Evolutionary conservation across 2,113 vertebrate genomes (phyloP).

Genomic region (Glaucomys volans): DNA sequence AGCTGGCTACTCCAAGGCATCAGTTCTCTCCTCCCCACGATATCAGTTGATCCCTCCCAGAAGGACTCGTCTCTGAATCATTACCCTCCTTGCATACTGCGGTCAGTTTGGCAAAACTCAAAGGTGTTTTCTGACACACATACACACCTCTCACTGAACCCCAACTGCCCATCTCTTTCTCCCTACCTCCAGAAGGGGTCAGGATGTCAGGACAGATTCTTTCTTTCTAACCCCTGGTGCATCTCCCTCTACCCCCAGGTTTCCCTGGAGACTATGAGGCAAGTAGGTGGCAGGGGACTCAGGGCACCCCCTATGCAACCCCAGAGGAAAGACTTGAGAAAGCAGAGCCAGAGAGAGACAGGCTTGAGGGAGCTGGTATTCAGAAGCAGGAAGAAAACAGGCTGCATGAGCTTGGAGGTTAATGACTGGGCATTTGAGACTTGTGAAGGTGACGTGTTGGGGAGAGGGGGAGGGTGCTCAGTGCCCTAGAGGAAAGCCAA

Average conservation of each 20-base stretch:
- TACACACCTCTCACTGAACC: neutral
- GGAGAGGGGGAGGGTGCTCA: neutral
- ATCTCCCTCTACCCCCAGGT: neutral
- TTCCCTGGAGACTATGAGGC: neutral
- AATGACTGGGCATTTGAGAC: neutral
- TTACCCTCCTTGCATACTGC: neutral
- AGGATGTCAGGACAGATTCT: neutral
- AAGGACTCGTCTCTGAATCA: neutral
- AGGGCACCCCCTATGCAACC: neutral
- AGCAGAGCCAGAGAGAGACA: neutral
- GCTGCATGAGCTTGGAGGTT: slow-evolving; percentile 1
- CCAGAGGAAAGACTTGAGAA: neutral
- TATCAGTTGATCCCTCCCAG: neutral
- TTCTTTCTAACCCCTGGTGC: neutral
- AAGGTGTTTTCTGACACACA: neutral
- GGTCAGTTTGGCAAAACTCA: neutral
- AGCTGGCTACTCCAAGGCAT: neutral
- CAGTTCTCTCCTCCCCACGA: neutral
- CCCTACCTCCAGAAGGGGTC: neutral
- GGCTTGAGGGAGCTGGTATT: neutral
- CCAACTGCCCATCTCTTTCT: neutral
- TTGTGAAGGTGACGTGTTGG: slow-evolving; percentile 42
- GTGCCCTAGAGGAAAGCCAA: slow-evolving; percentile 32
- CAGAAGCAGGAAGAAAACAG: slow-evolving; percentile 48
- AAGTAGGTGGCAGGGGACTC: neutral